phyloP scores from a whole-genome alignment of 2,113 vertebrate species.

The Semnornis frantzii region DNA sequence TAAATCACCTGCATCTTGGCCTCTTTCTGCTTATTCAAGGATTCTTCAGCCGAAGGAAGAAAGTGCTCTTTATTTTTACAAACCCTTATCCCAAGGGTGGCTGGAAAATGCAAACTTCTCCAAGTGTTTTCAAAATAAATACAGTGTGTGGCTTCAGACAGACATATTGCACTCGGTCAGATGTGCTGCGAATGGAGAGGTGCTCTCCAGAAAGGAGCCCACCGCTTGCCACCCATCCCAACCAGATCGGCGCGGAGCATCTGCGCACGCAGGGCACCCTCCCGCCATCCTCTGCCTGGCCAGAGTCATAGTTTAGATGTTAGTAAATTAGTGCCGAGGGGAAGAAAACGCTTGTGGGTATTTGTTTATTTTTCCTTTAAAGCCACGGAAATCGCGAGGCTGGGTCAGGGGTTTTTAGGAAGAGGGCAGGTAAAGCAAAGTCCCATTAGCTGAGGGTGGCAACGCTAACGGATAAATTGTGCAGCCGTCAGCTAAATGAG shows the following conservation, averaged over 20 bases:
- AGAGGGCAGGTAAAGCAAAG: constrained; percentile 56
- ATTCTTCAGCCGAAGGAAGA: constrained; percentile 83
- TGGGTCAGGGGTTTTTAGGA: constrained; percentile 50
- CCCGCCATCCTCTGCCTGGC: background rate
- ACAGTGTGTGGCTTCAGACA: constrained; percentile 75
- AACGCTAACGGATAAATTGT: constrained; percentile 32
- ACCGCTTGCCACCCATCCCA: constrained; percentile 21
- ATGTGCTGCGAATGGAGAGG: constrained; percentile 67
- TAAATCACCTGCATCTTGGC: constrained; percentile 93
- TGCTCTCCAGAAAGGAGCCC: constrained; percentile 65
- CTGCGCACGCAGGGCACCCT: background rate
- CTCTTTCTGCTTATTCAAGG: constrained; percentile 84
- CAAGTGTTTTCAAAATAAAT: constrained; percentile 98
- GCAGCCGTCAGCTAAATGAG: constrained; percentile 19
- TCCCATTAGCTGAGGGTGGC: background rate
- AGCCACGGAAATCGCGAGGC: background rate
- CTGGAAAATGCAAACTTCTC: constrained; percentile 85
- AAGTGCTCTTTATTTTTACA: constrained; percentile 83
- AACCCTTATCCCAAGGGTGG: constrained; percentile 81
- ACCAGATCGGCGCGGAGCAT: background rate
- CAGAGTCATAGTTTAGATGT: background rate
- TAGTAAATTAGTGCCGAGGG: background rate
- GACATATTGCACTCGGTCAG: constrained; percentile 69
- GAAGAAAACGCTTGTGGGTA: background rate
- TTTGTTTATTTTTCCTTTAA: background rate